A percentile compares a stretch with the other conserved stretches of the same genome.
Conservation (phyloP, 1,140 invertebrate genomes). For the Macrocentrus cingulum region DNA sequence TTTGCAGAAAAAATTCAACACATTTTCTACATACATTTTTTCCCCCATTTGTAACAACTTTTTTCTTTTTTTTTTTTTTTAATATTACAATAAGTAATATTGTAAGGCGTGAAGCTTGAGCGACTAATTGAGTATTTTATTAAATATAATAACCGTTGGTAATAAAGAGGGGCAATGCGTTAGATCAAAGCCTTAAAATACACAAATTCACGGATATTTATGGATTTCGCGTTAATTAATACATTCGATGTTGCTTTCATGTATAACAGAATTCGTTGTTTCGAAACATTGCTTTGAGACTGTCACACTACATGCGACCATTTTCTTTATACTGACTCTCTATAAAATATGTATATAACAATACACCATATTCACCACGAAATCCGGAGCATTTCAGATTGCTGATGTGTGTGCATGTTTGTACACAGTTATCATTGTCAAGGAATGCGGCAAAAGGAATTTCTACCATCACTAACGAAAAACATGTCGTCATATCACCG, state of each 20-base stretch:
- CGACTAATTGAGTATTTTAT: slow-evolving; percentile 8
- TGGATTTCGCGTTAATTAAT: slow-evolving; percentile 30
- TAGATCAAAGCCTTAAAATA: slow-evolving; percentile 12
- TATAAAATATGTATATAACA: slow-evolving; percentile 1
- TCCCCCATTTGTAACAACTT: no score
- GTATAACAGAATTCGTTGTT: slow-evolving; percentile 58
- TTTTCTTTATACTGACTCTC: slow-evolving; percentile 5
- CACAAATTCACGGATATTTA: slow-evolving; percentile 13
- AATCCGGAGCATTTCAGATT: not conserved
- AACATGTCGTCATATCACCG: no score
- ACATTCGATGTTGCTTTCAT: slow-evolving; percentile 46
- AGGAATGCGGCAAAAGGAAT: no score
- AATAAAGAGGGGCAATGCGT: slow-evolving; percentile 5
- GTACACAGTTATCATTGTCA: no score
- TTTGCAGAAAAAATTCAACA: no score
- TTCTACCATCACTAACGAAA: no score
- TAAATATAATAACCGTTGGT: slow-evolving; percentile 2
- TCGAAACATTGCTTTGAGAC: slow-evolving; percentile 59
- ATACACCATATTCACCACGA: no score
- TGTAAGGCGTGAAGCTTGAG: slow-evolving; percentile 14
- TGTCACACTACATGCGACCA: slow-evolving; percentile 44
- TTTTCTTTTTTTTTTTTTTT: slow-evolving; percentile 9
- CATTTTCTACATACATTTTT: no score
- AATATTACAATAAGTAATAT: no score
- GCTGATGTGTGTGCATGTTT: not conserved